These are phyloP conservation scores for Bovichtus variegatus DNA, from an alignment of 2,797 vertebrate genomes.

Conservation along the genomic window DNA sequence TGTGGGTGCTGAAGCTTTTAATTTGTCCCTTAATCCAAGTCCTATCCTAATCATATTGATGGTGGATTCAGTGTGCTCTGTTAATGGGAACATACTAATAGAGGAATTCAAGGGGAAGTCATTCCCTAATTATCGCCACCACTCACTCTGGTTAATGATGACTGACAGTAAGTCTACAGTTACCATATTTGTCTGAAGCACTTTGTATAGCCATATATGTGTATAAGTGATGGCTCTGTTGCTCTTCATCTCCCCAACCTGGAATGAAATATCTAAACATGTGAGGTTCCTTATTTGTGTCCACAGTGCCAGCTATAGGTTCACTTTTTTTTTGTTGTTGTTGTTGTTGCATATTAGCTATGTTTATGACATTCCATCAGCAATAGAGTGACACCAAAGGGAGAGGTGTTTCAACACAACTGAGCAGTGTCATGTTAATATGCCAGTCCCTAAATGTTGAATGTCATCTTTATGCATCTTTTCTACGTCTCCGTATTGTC, in stretches of 20 bases:
- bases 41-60: constrained; percentile 15
- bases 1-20: constrained; percentile 26
- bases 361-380: constrained; percentile 44
- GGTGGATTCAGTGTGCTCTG: constrained; percentile 32
- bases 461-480: constrained; percentile 64
- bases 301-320: constrained; percentile 49
- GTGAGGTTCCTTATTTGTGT: constrained; percentile 42
- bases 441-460: constrained; percentile 63
- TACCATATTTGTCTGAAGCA: constrained; percentile 52
- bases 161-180: constrained; percentile 21
- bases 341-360: constrained; percentile 36
- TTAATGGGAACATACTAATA: constrained; percentile 14
- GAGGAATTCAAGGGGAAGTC: constrained; percentile 10
- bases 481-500: constrained; percentile 45
- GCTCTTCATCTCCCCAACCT: constrained; percentile 32
- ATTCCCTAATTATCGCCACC: constrained; percentile 34
- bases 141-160: constrained; percentile 35
- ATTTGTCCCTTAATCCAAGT: constrained; percentile 30
- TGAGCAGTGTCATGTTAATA: constrained; percentile 38
- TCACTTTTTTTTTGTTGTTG: constrained; percentile 47
- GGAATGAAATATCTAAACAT: constrained; percentile 52
- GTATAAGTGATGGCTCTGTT: constrained; percentile 40
- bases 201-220: constrained; percentile 60
- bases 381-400: constrained; percentile 53
- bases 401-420: constrained; percentile 37